phyloP scores from a whole-genome alignment of 2,888 invertebrate genomes.

The Apamea epomidion region DNA sequence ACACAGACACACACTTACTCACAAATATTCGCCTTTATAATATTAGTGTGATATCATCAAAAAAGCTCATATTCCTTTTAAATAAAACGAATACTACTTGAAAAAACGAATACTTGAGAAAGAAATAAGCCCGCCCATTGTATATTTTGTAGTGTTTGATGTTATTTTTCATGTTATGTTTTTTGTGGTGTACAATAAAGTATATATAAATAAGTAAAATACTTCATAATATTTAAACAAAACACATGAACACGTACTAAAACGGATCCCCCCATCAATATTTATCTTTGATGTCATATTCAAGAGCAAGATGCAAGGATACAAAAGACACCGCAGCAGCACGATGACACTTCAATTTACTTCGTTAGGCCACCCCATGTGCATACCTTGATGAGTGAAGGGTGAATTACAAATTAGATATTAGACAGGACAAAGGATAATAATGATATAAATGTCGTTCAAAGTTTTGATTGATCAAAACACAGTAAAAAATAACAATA shows the following conservation, averaged over 20 bases:
- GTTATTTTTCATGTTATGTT: too few relatives aligned
- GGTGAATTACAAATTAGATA: slow-evolving; percentile 79
- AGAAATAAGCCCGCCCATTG: too few relatives aligned
- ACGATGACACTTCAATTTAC: slow-evolving; percentile 80
- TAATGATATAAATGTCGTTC: slow-evolving; percentile 16
- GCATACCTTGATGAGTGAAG: slow-evolving; percentile 72
- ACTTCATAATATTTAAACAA: slow-evolving; percentile 11
- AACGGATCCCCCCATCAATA: slow-evolving; percentile 49
- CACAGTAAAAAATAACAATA: not conserved
- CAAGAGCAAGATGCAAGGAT: slow-evolving; percentile 68
- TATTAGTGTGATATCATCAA: too few relatives aligned
- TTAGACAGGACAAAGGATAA: slow-evolving; percentile 52
- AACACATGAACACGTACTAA: slow-evolving; percentile 15
- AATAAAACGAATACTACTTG: too few relatives aligned
- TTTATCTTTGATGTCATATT: slow-evolving; percentile 76
- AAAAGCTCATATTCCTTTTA: too few relatives aligned
- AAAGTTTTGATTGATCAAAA: not conserved
- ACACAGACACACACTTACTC: too few relatives aligned
- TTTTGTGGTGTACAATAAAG: too few relatives aligned
- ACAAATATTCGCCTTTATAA: too few relatives aligned
- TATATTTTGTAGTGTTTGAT: too few relatives aligned
- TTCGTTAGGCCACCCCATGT: slow-evolving; percentile 78
- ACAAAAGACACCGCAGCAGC: slow-evolving; percentile 78
- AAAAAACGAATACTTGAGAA: too few relatives aligned
- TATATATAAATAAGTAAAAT: too few relatives aligned